phyloP scores from a whole-genome alignment of 2,797 vertebrate genomes.

The Aulostomus chinensis region DNA sequence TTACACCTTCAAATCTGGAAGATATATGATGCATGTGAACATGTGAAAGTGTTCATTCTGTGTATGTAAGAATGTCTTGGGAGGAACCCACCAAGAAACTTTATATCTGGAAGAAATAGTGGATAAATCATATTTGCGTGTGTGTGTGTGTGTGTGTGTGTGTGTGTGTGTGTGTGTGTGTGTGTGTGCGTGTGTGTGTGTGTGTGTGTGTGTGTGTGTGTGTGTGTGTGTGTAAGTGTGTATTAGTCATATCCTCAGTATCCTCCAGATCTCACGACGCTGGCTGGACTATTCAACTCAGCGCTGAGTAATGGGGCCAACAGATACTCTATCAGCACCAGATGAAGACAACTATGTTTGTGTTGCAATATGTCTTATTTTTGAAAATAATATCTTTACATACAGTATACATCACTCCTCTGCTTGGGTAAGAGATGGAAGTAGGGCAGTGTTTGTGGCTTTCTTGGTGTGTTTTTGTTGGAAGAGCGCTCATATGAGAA shows the following conservation, averaged over 20 bases:
- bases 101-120: slow-evolving; percentile 30
- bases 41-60: neutral
- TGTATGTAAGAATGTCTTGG: neutral
- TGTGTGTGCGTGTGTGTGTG: slow-evolving; percentile 14
- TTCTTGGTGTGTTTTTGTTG: slow-evolving; percentile 13
- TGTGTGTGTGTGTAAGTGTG: slow-evolving; percentile 4
- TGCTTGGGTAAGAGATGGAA: neutral
- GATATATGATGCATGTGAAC: neutral
- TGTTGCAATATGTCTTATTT: slow-evolving; percentile 25
- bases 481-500: neutral
- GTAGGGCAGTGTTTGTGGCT: neutral
- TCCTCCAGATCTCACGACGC: slow-evolving; percentile 25
- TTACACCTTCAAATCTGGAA: neutral
- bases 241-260: slow-evolving; percentile 28
- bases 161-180: slow-evolving; percentile 3
- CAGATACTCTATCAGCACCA: slow-evolving; percentile 37
- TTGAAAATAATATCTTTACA: slow-evolving; percentile 20
- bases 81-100: slow-evolving; percentile 9
- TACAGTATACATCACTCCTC: slow-evolving; percentile 13
- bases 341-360: slow-evolving; percentile 26
- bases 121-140: slow-evolving; percentile 37
- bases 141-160: slow-evolving; percentile 11
- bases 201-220: slow-evolving; percentile 11
- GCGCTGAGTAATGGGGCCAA: slow-evolving; percentile 36
- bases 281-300: slow-evolving; percentile 11